Percentiles rank a stretch among this genome's conserved stretches.
phyloP scores from a whole-genome alignment of 2,888 invertebrate species.

The Cistogaster globosa region DNA sequence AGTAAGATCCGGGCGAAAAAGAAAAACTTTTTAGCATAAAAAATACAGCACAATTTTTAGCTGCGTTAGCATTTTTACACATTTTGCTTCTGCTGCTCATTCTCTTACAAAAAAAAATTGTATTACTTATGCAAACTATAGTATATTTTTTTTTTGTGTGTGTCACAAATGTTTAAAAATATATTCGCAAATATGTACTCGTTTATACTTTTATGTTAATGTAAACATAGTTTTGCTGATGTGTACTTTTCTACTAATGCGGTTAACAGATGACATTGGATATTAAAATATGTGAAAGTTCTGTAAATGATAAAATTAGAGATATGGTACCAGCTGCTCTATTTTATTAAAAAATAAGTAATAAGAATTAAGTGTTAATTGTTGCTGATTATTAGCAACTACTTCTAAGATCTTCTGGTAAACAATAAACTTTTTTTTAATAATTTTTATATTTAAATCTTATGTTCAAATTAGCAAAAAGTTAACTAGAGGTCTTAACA shows the following conservation, averaged over 20 bases:
- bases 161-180: neutral
- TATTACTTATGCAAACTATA: slow-evolving; percentile 49
- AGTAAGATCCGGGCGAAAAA: neutral
- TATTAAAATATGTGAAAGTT: slow-evolving; percentile 6
- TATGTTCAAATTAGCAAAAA: no score
- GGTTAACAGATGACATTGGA: slow-evolving; percentile 54
- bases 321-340: neutral
- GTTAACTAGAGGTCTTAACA: no score
- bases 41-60: slow-evolving; percentile 51
- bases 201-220: slow-evolving; percentile 6
- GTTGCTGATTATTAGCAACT: no score
- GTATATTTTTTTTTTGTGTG: slow-evolving; percentile 7
- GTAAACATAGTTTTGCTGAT: slow-evolving; percentile 46
- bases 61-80: slow-evolving; percentile 46
- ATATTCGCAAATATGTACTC: neutral
- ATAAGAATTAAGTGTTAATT: no score
- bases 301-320: slow-evolving; percentile 7
- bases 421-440: no score
- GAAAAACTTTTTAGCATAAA: neutral
- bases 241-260: slow-evolving; percentile 37
- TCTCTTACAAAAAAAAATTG: slow-evolving; percentile 12
- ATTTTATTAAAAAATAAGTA: neutral
- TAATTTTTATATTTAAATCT: no score
- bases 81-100: neutral
- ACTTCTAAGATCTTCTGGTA: no score